phyloP scores from a whole-genome alignment of 2,888 invertebrate species.

The Epicampocera succincta region DNA sequence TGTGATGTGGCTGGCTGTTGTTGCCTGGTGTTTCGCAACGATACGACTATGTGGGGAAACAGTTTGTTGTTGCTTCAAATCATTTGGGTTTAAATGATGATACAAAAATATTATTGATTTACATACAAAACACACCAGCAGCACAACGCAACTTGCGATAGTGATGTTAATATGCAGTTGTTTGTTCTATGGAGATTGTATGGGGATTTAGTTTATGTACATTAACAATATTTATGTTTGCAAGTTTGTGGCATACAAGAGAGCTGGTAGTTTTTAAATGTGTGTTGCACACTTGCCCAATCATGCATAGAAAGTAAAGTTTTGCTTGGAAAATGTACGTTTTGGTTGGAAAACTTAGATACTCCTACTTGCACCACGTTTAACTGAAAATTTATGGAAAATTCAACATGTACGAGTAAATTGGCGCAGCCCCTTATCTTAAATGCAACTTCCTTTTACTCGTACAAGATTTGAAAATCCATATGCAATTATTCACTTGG shows the following conservation, averaged over 20 bases:
- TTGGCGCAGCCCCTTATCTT: not conserved
- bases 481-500: conserved; percentile 45
- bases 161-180: conserved; percentile 4
- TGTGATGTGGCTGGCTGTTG: conserved; percentile 8
- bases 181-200: conserved; percentile 11
- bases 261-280: conserved; percentile 5
- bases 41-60: conserved; percentile 1
- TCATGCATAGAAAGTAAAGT: conserved; percentile 42
- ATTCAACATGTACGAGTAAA: not conserved
- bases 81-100: conserved; percentile 57
- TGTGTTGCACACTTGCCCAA: conserved; percentile 27
- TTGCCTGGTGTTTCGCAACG: conserved; percentile 21
- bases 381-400: conserved; percentile 20
- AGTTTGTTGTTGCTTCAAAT: conserved; percentile 39
- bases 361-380: not conserved
- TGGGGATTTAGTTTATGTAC: conserved; percentile 11
- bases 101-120: conserved; percentile 62
- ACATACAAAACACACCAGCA: conserved; percentile 45
- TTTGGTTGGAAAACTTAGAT: not conserved
- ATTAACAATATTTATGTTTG: conserved; percentile 35
- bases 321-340: not conserved
- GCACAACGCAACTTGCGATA: not conserved
- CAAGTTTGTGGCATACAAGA: conserved; percentile 20
- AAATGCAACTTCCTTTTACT: not conserved
- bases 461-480: not conserved